phyloP scores from a whole-genome alignment of 2,797 vertebrate species.

The Alectoris magna region DNA sequence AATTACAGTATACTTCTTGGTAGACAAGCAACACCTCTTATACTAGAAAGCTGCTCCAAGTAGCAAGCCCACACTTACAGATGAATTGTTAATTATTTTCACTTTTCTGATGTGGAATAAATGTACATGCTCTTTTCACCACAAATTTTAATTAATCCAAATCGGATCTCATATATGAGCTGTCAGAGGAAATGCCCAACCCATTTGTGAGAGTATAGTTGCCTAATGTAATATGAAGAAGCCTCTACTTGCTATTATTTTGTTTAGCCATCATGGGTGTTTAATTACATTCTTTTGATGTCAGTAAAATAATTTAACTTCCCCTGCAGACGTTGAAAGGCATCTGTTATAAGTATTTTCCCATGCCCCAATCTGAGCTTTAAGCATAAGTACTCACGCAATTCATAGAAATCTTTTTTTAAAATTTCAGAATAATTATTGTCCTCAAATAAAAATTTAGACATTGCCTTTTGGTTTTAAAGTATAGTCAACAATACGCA shows the following conservation, averaged over 20 bases:
- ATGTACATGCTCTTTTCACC: not conserved
- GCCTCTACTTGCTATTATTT: slow-evolving; percentile 74
- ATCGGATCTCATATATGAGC: slow-evolving; percentile 31
- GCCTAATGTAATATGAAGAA: slow-evolving; percentile 51
- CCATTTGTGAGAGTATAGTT: slow-evolving; percentile 50
- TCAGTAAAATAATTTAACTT: slow-evolving; percentile 74
- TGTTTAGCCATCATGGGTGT: slow-evolving; percentile 63
- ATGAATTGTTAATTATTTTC: slow-evolving; percentile 13
- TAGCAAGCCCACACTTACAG: not conserved
- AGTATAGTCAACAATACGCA: not conserved
- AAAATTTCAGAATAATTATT: not conserved
- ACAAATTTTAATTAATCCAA: slow-evolving; percentile 46
- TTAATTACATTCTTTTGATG: slow-evolving; percentile 81
- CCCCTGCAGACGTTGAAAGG: slow-evolving; percentile 77
- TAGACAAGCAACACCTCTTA: not conserved
- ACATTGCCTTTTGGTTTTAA: not conserved
- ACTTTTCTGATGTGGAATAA: slow-evolving; percentile 30
- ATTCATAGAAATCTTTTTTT: slow-evolving; percentile 17
- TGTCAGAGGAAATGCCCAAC: slow-evolving; percentile 56
- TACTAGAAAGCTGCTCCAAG: slow-evolving; percentile 4
- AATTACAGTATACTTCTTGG: not conserved
- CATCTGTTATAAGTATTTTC: slow-evolving; percentile 73
- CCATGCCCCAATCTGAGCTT: slow-evolving; percentile 69
- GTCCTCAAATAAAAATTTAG: not conserved
- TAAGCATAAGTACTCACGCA: slow-evolving; percentile 27